Base-by-base conservation (phyloP, 2,888 invertebrate species). In the Willowsia nigromaculata region DNA sequence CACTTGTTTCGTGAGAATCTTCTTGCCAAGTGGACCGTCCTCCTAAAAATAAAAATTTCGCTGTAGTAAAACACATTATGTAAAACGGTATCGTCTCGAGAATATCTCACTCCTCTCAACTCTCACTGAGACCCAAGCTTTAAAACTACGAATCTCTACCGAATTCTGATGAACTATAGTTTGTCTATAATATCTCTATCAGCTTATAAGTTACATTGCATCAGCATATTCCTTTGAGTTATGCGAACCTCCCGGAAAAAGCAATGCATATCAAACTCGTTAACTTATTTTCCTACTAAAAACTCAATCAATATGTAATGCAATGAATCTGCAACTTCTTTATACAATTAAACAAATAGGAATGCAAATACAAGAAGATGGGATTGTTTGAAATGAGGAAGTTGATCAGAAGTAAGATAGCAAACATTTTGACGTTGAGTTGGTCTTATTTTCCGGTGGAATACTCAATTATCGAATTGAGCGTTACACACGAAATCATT, bases 21-120 rank as follows among this genome's bases (percentile, higher is more conserved):
- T 89, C 65, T 86, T 92, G 92, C 92, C 92, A 92, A 92, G 92
- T 92, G 91, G 92, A 92, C 91, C 91, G 89, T 88, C 83, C 80
- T 89, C 85, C 92, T 91, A 91, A 92, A 92, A 92, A 92, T 92
- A 92, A 89, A 81, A 86, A 62, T 78, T 43, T 43, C 30, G 4
- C 11, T 50, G 7, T 74, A 74, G 74, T 37, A 47, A 47, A 74
- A 40, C 40, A 40, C 5, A 40, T n/a, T n/a, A n/a, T n/a, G n/a
- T n/a, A n/a, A n/a, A n/a, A n/a, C n/a, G n/a, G n/a, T n/a, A n/a
- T n/a, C n/a, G n/a, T n/a, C n/a, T n/a, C n/a, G n/a, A n/a, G n/a
- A n/a, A n/a, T n/a, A n/a, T n/a, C n/a, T n/a, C n/a, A n/a, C n/a
- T n/a, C n/a, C n/a, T n/a, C n/a, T n/a, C n/a, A n/a, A n/a, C n/a